A percentile compares a stretch with the other conserved stretches of the same genome.
phyloP scores from a whole-genome alignment of 1,140 invertebrate species.

The Oscheius sp. region DNA sequence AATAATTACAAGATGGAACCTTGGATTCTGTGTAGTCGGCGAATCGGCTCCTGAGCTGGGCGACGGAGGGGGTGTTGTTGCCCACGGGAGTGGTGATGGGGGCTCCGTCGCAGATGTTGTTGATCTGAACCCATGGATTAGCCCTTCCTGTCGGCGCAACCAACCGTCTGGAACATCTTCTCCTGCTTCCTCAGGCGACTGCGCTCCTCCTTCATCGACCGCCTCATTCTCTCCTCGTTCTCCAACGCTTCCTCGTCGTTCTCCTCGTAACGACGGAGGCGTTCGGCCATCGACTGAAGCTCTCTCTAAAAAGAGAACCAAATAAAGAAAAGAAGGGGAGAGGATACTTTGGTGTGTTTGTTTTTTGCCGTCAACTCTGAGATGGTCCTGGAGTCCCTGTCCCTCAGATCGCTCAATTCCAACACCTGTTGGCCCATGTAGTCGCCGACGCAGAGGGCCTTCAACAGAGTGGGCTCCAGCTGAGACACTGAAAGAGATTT shows the following conservation, averaged over 20 bases:
- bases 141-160: neutral
- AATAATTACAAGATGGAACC: too few species aligned
- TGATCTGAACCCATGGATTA: constrained; percentile 12
- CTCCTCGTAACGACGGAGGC: constrained; percentile 37
- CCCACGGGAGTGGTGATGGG: too few species aligned
- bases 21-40: neutral
- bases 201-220: constrained; percentile 11
- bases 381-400: constrained; percentile 9
- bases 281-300: constrained; percentile 31
- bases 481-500: neutral
- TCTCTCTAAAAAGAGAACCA: constrained; percentile 43
- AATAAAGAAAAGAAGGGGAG: too few species aligned
- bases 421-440: neutral
- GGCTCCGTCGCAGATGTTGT: neutral
- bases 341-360: constrained; percentile 33
- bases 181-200: neutral
- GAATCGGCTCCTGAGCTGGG: neutral
- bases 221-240: constrained; percentile 16
- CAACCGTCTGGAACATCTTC: neutral
- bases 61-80: constrained; percentile 10
- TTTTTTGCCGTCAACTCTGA: constrained; percentile 6
- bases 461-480: neutral
- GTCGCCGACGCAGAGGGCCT: neutral
- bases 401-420: neutral
- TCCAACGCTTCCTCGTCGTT: constrained; percentile 26